Conservation (phyloP, 2,797 vertebrate species). For the Coregonus sp. region DNA sequence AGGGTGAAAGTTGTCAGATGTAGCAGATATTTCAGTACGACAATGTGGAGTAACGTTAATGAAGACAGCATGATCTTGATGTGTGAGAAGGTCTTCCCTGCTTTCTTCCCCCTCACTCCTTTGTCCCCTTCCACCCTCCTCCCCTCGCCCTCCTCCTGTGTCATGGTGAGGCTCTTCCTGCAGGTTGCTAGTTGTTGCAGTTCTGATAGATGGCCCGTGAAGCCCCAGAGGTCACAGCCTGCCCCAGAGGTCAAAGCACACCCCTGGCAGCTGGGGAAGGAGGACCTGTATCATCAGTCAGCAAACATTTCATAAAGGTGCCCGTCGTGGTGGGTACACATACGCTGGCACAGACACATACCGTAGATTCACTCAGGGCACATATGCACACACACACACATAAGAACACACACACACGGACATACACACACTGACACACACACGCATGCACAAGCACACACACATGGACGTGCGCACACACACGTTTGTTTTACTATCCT, state of each 20-base stretch:
- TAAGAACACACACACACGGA: neutral
- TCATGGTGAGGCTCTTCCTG: neutral
- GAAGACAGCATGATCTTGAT: neutral
- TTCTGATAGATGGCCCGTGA: neutral
- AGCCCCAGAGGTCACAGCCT: neutral
- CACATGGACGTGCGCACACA: no score
- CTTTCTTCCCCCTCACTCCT: neutral
- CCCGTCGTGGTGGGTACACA: neutral
- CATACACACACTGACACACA: no score
- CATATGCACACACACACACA: neutral
- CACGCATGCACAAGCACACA: neutral
- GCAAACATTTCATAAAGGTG: neutral
- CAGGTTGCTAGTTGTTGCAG: neutral
- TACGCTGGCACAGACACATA: neutral
- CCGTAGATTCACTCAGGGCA: neutral
- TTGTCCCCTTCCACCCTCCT: neutral
- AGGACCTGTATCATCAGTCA: conserved; percentile 13
- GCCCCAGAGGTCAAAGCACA: neutral
- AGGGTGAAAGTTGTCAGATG: no score
- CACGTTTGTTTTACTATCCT: no score
- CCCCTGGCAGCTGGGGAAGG: conserved; percentile 17
- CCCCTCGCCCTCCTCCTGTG: neutral
- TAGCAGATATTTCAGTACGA: no score
- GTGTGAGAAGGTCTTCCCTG: neutral
- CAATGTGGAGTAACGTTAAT: neutral